These are phyloP conservation scores for Loriculus beryllinus DNA, from an alignment of 2,797 vertebrate species.

Conservation along the genomic window DNA sequence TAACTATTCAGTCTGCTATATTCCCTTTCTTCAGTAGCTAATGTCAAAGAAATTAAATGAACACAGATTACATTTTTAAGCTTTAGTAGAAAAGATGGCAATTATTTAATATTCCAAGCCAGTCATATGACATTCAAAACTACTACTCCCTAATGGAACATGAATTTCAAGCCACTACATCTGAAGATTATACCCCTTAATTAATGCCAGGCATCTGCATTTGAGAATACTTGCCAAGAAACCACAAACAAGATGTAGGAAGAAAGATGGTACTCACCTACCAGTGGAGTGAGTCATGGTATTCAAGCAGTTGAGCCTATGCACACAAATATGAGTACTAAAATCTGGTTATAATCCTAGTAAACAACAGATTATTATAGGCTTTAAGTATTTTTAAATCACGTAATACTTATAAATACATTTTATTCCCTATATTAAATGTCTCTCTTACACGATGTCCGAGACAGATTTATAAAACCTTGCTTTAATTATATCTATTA, in stretches of 20 bases:
- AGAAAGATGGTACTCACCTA: background rate
- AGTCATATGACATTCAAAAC: background rate
- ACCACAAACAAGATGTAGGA: background rate
- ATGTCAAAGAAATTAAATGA: background rate
- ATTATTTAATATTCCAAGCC: background rate
- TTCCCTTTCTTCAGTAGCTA: slow-evolving; percentile 18
- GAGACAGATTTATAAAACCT: background rate
- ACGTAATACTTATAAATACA: background rate
- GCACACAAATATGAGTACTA: background rate
- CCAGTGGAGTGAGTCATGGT: background rate
- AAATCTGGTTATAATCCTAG: background rate
- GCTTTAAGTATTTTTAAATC: background rate
- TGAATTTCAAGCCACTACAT: background rate
- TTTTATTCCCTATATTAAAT: background rate
- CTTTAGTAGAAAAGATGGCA: background rate
- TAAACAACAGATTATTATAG: background rate
- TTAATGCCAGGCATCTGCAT: background rate
- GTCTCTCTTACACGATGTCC: background rate
- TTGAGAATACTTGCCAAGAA: slow-evolving; percentile 2
- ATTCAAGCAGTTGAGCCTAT: background rate
- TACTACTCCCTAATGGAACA: background rate
- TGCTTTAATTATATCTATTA: background rate
- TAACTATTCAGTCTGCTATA: slow-evolving; percentile 52
- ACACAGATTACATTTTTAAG: background rate
- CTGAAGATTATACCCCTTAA: background rate